Evolutionary conservation across 2,113 vertebrate genomes (phyloP).

Genomic region (Monopterus albus): DNA sequence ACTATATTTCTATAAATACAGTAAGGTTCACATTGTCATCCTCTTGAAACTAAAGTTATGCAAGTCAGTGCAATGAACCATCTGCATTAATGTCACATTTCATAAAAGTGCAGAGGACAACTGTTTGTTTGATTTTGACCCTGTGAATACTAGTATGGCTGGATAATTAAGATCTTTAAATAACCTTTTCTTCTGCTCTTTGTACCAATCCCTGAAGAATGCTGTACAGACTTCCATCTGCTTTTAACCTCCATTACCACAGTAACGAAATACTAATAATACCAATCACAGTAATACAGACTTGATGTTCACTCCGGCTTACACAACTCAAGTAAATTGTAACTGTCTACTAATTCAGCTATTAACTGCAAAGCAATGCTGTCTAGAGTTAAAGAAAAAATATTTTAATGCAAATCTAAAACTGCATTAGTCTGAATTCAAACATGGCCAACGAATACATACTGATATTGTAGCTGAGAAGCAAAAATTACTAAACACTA

Average conservation of each 20-base stretch:
- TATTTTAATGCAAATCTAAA: not conserved
- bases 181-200: not conserved
- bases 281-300: not conserved
- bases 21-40: not conserved
- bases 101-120: not conserved
- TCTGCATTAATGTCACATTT: not conserved
- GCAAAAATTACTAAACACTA: no score
- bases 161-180: not conserved
- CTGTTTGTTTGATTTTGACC: not conserved
- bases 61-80: not conserved
- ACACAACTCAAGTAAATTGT: not conserved
- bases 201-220: not conserved
- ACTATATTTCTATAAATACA: no score
- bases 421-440: not conserved
- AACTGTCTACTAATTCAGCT: no score
- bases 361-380: no score
- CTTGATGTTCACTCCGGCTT: not conserved
- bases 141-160: not conserved
- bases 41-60: not conserved
- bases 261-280: not conserved
- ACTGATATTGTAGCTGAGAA: not conserved
- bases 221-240: not conserved
- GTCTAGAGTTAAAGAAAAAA: not conserved
- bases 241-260: not conserved
- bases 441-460: not conserved